Evolutionary conservation across 2,113 vertebrate genomes (phyloP).

Genomic region (Etia nguti): DNA sequence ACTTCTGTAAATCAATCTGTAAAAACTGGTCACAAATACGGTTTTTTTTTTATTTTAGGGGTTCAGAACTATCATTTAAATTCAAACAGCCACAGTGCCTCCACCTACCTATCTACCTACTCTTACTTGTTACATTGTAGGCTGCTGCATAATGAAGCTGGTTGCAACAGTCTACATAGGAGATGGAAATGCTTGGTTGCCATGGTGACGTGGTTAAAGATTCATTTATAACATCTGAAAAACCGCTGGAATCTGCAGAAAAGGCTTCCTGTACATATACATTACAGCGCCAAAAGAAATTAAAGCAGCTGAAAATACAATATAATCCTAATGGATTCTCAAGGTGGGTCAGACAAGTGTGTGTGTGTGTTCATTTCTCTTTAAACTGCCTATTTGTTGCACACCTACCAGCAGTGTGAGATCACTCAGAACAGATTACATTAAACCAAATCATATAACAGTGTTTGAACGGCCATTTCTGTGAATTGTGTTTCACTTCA

Average conservation of each 20-base stretch:
- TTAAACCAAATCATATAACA: background rate
- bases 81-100: background rate
- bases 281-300: background rate
- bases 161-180: background rate
- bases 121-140: background rate
- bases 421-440: background rate
- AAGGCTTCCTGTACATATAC: background rate
- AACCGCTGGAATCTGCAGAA: slow-evolving; percentile 34
- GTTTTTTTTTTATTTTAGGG: background rate
- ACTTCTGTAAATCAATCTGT: background rate
- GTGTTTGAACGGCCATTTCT: background rate
- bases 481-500: background rate
- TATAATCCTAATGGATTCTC: background rate
- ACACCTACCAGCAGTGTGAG: background rate
- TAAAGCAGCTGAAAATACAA: slow-evolving; percentile 5
- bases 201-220: slow-evolving; percentile 46
- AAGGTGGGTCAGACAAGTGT: background rate
- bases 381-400: background rate
- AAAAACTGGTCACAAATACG: background rate
- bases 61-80: background rate
- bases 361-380: background rate
- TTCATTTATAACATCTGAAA: slow-evolving; percentile 49
- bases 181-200: slow-evolving; percentile 36
- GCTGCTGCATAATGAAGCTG: background rate
- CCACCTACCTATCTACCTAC: background rate